These are phyloP conservation scores for Morus bassanus DNA, from an alignment of 2,797 vertebrate species.

Conservation along the genomic window DNA sequence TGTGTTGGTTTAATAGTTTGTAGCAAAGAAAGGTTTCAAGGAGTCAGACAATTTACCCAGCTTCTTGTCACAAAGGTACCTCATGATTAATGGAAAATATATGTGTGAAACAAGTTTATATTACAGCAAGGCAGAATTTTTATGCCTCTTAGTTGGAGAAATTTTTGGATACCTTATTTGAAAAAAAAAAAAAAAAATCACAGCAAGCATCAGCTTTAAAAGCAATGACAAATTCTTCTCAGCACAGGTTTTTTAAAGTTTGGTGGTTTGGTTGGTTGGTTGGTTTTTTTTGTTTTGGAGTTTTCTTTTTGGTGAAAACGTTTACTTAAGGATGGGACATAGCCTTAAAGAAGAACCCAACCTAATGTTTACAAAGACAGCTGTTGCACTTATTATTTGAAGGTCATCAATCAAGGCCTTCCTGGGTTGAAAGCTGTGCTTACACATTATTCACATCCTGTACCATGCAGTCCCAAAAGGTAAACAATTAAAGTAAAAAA, in stretches of 20 bases:
- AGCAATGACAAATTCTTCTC: neutral
- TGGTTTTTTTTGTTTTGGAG: neutral
- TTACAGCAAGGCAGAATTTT: neutral
- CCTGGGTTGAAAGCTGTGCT: neutral
- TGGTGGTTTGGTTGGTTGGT: no score
- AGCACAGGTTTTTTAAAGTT: neutral
- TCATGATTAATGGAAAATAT: slow-evolving; percentile 20
- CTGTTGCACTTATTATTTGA: neutral
- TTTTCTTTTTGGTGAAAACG: neutral
- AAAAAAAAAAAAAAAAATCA: neutral
- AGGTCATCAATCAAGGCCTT: neutral
- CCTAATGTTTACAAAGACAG: neutral
- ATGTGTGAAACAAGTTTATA: neutral
- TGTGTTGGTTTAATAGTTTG: slow-evolving; percentile 8
- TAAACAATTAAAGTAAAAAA: neutral
- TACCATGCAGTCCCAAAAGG: neutral
- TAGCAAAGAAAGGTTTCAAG: slow-evolving; percentile 6
- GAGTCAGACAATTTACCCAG: neutral
- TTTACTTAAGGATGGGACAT: neutral
- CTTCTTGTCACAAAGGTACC: slow-evolving; percentile 10
- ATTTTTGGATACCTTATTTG: neutral
- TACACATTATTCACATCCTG: neutral
- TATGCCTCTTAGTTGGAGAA: neutral
- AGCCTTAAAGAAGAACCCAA: neutral
- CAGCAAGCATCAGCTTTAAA: neutral